Evolutionary conservation across 2,113 vertebrate species (phyloP).

Genomic region (Heterocephalus glaber): DNA sequence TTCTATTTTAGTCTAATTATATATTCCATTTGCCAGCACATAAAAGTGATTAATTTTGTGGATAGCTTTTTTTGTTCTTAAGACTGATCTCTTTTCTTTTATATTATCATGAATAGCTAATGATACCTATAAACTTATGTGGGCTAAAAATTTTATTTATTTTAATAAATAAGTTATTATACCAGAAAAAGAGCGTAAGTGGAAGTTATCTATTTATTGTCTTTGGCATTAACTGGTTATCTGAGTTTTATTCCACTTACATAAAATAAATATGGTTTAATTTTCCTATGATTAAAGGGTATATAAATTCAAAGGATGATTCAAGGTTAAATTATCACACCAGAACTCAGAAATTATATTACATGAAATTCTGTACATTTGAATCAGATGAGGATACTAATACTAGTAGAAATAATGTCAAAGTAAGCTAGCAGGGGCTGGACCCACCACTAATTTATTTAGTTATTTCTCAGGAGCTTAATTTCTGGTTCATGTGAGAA

Average conservation of each 20-base stretch:
- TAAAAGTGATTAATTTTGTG: conserved; percentile 63
- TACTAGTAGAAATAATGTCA: neutral
- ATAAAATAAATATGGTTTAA: conserved; percentile 1
- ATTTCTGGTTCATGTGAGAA: neutral
- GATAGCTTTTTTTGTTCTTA: conserved; percentile 46
- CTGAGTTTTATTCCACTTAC: conserved; percentile 3
- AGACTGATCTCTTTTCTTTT: conserved; percentile 24
- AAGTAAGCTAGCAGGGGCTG: neutral
- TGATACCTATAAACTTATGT: neutral
- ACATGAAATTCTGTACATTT: neutral
- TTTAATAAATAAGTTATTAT: neutral
- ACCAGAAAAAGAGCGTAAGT: neutral
- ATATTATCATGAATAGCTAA: conserved; percentile 30
- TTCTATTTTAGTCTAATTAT: conserved; percentile 54
- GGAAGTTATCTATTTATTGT: neutral
- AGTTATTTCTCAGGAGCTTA: neutral
- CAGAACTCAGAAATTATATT: neutral
- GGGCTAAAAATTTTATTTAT: conserved; percentile 24
- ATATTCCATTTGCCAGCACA: conserved; percentile 26
- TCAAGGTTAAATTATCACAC: neutral
- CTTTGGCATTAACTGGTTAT: neutral
- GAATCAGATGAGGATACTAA: neutral
- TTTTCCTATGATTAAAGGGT: neutral
- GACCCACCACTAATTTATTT: neutral
- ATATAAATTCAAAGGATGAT: neutral